Percentiles rank a stretch among this genome's conserved stretches.
Conservation (phyloP, 2,888 invertebrate genomes). For the Lycophotia porphyrea region DNA sequence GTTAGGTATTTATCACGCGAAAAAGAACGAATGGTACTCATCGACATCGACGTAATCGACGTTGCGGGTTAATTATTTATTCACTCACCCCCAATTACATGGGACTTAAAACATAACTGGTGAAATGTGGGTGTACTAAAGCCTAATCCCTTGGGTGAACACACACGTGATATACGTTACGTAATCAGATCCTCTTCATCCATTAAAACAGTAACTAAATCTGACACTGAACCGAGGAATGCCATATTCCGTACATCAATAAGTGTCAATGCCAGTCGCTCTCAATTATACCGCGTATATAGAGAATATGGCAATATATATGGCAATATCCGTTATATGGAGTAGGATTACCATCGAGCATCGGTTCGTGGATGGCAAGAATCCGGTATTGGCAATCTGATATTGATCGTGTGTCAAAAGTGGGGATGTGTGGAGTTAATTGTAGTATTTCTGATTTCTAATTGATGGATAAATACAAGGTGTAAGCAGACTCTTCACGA, state of each 20-base stretch:
- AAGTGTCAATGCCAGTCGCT: slow-evolving; percentile 29
- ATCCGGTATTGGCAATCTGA: slow-evolving; percentile 13
- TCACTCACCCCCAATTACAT: too few relatives aligned
- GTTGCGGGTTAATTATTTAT: too few relatives aligned
- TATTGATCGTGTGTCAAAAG: slow-evolving; percentile 15
- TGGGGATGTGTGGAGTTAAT: not conserved
- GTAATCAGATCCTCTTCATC: slow-evolving; percentile 6
- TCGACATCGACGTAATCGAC: too few relatives aligned
- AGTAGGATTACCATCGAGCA: slow-evolving; percentile 43
- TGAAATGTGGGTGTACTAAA: not conserved
- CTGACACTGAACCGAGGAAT: slow-evolving; percentile 27
- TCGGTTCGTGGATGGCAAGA: slow-evolving; percentile 23
- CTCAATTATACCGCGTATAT: slow-evolving; percentile 44
- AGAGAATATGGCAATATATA: slow-evolving; percentile 9
- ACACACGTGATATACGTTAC: not conserved
- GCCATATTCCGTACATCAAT: slow-evolving; percentile 24
- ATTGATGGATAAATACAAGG: too few relatives aligned
- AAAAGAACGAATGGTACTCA: too few relatives aligned
- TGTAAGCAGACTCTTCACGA: too few relatives aligned
- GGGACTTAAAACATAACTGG: not conserved
- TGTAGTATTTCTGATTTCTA: not conserved
- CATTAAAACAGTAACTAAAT: not conserved
- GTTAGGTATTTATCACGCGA: too few relatives aligned
- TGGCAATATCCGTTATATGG: slow-evolving; percentile 28
- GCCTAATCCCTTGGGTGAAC: not conserved